Evolutionary conservation across 2,797 vertebrate genomes (phyloP).

Genomic region (Remorina albescens): DNA sequence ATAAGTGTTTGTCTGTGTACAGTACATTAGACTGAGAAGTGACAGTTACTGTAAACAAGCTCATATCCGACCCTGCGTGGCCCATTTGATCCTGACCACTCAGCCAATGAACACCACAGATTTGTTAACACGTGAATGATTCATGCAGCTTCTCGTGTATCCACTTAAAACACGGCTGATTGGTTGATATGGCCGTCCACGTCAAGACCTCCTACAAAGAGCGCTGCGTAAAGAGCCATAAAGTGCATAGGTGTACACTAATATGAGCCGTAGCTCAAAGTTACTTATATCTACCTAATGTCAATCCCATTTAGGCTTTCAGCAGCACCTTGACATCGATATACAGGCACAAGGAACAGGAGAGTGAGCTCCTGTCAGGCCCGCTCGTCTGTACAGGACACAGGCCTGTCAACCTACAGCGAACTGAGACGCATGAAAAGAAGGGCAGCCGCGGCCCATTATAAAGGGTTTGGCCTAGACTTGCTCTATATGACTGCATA

Average conservation of each 20-base stretch:
- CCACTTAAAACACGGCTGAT: conserved; percentile 58
- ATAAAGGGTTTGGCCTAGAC: too few species aligned
- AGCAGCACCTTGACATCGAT: conserved; percentile 49
- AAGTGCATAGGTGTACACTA: conserved; percentile 13
- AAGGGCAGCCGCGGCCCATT: too few species aligned
- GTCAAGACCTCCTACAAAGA: conserved; percentile 43
- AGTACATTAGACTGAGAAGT: conserved; percentile 74
- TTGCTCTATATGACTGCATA: too few species aligned
- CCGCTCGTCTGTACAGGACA: conserved; percentile 45
- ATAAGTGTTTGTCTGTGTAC: conserved; percentile 60
- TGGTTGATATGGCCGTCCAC: conserved; percentile 37
- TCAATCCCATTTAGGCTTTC: conserved; percentile 47
- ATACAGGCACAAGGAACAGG: conserved; percentile 22
- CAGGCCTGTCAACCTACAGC: conserved; percentile 38
- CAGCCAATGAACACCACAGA: conserved; percentile 83
- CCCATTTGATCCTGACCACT: conserved; percentile 79
- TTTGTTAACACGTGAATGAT: conserved; percentile 82
- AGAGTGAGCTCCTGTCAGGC: conserved; percentile 31
- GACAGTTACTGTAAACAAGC: conserved; percentile 79
- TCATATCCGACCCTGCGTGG: conserved; percentile 65
- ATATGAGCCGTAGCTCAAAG: conserved; percentile 17
- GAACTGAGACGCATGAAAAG: conserved; percentile 27
- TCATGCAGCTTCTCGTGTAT: conserved; percentile 73
- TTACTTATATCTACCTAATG: conserved; percentile 37
- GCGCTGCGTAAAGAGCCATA: conserved; percentile 52